Percentiles rank a stretch among this genome's conserved stretches.
phyloP scores from a whole-genome alignment of 2,797 vertebrate species.

The Lithobates sylvaticus region DNA sequence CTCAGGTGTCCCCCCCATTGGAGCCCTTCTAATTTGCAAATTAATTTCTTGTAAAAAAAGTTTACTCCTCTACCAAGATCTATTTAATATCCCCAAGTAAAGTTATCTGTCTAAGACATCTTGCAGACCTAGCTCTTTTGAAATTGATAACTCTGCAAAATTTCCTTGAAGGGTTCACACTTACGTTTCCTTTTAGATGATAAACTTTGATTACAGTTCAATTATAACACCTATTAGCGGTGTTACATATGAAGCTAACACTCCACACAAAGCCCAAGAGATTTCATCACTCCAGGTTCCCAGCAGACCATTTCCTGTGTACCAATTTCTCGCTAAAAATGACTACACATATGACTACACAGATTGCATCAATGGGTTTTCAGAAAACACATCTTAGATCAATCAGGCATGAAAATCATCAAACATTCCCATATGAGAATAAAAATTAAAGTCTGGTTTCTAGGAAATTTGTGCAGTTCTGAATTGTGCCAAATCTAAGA shows the following conservation, averaged over 20 bases:
- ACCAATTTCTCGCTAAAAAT: neutral
- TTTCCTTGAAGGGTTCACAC: conserved; percentile 38
- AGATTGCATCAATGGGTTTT: neutral
- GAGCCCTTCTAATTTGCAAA: neutral
- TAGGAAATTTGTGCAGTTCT: neutral
- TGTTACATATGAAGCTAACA: neutral
- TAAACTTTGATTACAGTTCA: neutral
- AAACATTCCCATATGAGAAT: neutral
- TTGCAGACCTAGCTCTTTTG: neutral
- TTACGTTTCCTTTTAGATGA: conserved; percentile 34
- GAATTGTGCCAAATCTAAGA: neutral
- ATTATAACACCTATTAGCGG: neutral
- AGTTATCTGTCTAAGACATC: neutral
- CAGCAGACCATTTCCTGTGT: conserved; percentile 3
- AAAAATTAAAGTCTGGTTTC: neutral
- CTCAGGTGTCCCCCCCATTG: too few species aligned
- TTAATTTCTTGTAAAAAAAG: neutral
- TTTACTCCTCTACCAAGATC: neutral
- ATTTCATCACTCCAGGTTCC: conserved; percentile 14
- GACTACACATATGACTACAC: neutral
- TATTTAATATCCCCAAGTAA: neutral
- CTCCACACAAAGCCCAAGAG: neutral
- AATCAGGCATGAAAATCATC: neutral
- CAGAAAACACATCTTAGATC: neutral
- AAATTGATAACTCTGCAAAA: neutral